phyloP scores from a whole-genome alignment of 2,113 vertebrate species.

The Percina caprodes region DNA sequence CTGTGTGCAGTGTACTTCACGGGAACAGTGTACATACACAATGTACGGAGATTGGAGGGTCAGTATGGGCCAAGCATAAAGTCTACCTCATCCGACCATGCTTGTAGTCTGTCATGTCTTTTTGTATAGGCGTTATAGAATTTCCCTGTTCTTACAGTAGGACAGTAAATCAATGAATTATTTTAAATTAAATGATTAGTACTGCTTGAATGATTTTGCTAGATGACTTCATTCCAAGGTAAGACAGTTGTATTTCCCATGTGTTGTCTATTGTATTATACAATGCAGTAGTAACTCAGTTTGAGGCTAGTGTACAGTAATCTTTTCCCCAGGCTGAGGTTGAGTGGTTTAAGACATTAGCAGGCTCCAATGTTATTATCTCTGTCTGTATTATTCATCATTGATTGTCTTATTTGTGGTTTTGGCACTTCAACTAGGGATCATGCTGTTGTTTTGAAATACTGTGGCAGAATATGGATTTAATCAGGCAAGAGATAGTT shows the following conservation, averaged over 20 bases:
- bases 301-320: background rate
- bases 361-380: constrained; percentile 5
- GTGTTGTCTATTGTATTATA: background rate
- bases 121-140: background rate
- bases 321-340: background rate
- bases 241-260: background rate
- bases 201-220: background rate
- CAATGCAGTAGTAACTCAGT: background rate
- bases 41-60: background rate
- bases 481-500: background rate
- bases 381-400: constrained; percentile 9
- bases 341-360: constrained; percentile 5
- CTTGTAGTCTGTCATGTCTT: background rate
- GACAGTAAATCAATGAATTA: background rate
- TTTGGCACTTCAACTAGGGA: background rate
- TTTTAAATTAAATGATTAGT: background rate
- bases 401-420: background rate
- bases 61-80: background rate
- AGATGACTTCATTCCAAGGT: background rate
- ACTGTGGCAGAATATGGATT: background rate
- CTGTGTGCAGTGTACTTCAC: background rate
- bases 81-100: background rate
- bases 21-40: background rate
- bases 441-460: background rate
- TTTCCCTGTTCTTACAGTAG: background rate